A percentile compares a stretch with the other conserved stretches of the same genome.
phyloP scores from a whole-genome alignment of 1,140 invertebrate species.

The Sminthurinus signatus region DNA sequence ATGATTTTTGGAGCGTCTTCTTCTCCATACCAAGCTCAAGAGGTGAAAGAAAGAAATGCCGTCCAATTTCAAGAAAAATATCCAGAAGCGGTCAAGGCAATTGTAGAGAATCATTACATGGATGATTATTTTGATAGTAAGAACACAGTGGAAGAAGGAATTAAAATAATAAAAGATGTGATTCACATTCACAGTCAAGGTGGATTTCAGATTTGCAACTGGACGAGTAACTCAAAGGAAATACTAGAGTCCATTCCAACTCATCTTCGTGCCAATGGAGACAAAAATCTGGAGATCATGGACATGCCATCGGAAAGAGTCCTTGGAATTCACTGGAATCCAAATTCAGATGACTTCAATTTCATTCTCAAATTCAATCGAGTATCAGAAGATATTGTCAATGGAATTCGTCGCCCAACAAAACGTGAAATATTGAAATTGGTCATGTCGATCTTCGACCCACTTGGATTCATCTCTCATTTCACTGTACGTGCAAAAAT shows the following conservation, averaged over 20 bases:
- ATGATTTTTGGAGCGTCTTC: slow-evolving; percentile 27
- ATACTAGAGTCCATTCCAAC: slow-evolving; percentile 29
- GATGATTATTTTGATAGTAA: slow-evolving; percentile 24
- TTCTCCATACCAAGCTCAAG: slow-evolving; percentile 12
- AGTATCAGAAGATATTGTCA: neutral
- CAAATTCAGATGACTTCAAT: slow-evolving; percentile 9
- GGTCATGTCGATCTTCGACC: slow-evolving; percentile 24
- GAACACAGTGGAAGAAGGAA: slow-evolving; percentile 20
- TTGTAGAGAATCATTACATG: slow-evolving; percentile 21
- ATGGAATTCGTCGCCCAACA: slow-evolving; percentile 14
- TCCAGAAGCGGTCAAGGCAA: slow-evolving; percentile 7
- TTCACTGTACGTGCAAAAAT: slow-evolving; percentile 23
- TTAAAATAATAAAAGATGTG: slow-evolving; percentile 15
- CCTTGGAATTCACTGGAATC: slow-evolving; percentile 18
- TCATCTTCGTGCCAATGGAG: slow-evolving; percentile 29
- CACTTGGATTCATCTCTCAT: slow-evolving; percentile 22
- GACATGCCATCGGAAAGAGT: slow-evolving; percentile 14
- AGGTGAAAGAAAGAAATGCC: slow-evolving; percentile 16
- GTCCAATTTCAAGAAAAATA: slow-evolving; percentile 1
- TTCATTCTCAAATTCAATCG: slow-evolving; percentile 10
- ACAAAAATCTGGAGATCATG: slow-evolving; percentile 20
- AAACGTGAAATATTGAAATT: slow-evolving; percentile 18
- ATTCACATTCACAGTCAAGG: slow-evolving; percentile 6
- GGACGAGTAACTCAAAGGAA: slow-evolving; percentile 1
- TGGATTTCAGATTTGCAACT: slow-evolving; percentile 17